Evolutionary conservation across 2,113 vertebrate genomes (phyloP).

Genomic region (Prunella fulvescens): DNA sequence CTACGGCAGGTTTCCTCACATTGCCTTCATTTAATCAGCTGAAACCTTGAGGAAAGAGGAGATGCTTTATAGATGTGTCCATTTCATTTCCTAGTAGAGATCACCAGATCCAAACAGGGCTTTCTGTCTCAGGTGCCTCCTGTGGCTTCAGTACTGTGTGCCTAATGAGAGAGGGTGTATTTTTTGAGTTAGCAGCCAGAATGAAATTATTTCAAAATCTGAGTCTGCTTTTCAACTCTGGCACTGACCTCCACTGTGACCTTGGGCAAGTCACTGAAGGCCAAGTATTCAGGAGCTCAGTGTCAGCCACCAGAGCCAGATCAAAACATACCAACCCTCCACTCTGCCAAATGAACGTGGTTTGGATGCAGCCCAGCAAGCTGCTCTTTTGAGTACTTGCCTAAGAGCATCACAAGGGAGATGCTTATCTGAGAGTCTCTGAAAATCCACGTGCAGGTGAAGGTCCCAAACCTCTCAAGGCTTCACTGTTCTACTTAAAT

Average conservation of each 20-base stretch:
- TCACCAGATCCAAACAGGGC: not conserved
- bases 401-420: not conserved
- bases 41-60: conserved; percentile 3
- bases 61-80: not conserved
- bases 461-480: not conserved
- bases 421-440: not conserved
- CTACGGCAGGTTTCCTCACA: conserved; percentile 2
- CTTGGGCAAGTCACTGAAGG: not conserved
- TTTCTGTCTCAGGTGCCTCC: not conserved
- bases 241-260: not conserved
- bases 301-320: not conserved
- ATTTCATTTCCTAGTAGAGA: not conserved
- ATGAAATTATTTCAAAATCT: not conserved
- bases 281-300: not conserved
- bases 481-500: not conserved
- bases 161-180: not conserved
- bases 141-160: not conserved
- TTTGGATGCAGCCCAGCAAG: not conserved
- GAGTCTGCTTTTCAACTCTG: not conserved
- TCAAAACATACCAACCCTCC: not conserved
- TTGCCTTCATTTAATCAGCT: conserved; percentile 33
- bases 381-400: not conserved
- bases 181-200: not conserved
- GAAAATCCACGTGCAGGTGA: not conserved
- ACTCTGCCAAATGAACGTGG: not conserved